Evolutionary conservation across 2,113 vertebrate genomes (phyloP).

Genomic region (Laticauda laticaudata): DNA sequence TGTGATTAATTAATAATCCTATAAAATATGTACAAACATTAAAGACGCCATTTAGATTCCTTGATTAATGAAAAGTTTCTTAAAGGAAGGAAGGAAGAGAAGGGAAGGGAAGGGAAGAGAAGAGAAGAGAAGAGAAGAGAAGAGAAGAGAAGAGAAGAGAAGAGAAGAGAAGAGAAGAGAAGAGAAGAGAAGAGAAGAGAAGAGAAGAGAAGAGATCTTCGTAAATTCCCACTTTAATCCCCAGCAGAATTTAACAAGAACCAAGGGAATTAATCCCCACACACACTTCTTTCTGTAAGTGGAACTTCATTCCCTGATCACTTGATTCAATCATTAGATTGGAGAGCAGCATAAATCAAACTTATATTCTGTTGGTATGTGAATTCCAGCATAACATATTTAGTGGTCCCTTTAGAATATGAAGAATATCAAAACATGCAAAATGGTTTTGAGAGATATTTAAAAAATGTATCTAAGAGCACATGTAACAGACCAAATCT

Average conservation of each 20-base stretch:
- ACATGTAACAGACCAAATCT: not conserved
- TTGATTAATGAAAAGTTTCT: not conserved
- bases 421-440: not conserved
- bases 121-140: not conserved
- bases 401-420: not conserved
- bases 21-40: not conserved
- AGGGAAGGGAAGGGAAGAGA: not conserved
- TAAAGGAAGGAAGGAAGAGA: not conserved
- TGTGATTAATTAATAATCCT: not conserved
- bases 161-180: too few species aligned
- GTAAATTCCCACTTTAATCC: not conserved
- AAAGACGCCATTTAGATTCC: not conserved
- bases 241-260: not conserved
- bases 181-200: too few species aligned
- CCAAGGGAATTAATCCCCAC: not conserved
- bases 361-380: not conserved
- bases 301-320: not conserved
- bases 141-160: not conserved
- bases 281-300: not conserved
- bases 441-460: not conserved
- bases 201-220: not conserved
- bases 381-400: not conserved
- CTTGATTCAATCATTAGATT: not conserved
- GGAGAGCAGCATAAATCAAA: not conserved
- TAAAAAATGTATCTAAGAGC: not conserved